These are phyloP conservation scores for Saimiri boliviensis DNA, from an alignment of 2,113 vertebrate genomes.

Conservation along the genomic window DNA sequence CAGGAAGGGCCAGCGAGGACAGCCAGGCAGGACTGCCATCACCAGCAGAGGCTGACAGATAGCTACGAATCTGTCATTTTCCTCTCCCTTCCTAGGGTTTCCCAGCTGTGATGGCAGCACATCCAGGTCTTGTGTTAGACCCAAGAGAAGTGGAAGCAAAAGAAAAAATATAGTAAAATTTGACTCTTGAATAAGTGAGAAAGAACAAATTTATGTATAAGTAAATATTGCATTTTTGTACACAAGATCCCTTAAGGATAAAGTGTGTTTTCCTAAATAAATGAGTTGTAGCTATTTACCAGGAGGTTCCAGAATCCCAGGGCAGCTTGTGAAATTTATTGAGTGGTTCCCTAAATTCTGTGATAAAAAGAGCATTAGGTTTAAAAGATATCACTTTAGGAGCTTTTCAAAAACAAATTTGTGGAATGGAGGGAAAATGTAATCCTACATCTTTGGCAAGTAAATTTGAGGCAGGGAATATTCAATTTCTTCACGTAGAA, in stretches of 20 bases:
- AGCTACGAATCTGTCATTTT: background rate
- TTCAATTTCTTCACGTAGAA: background rate
- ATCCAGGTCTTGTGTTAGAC: background rate
- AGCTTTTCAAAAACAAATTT: background rate
- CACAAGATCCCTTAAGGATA: background rate
- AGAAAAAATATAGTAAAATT: background rate
- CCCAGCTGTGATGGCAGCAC: background rate
- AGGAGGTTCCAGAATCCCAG: background rate
- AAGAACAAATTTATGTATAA: background rate
- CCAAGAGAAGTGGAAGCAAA: background rate
- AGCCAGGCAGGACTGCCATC: background rate
- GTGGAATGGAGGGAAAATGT: background rate
- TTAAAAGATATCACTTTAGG: background rate
- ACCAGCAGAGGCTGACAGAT: background rate
- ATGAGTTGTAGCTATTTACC: background rate
- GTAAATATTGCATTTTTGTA: background rate
- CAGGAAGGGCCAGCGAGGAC: background rate
- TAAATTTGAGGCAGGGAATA: background rate
- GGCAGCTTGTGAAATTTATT: background rate
- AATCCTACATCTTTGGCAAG: background rate
- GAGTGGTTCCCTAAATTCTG: background rate
- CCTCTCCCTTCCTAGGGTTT: background rate
- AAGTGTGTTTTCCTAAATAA: background rate
- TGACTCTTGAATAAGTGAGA: background rate
- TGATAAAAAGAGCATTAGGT: background rate